phyloP scores from a whole-genome alignment of 2,888 invertebrate species.

The Drosophila bunnanda region DNA sequence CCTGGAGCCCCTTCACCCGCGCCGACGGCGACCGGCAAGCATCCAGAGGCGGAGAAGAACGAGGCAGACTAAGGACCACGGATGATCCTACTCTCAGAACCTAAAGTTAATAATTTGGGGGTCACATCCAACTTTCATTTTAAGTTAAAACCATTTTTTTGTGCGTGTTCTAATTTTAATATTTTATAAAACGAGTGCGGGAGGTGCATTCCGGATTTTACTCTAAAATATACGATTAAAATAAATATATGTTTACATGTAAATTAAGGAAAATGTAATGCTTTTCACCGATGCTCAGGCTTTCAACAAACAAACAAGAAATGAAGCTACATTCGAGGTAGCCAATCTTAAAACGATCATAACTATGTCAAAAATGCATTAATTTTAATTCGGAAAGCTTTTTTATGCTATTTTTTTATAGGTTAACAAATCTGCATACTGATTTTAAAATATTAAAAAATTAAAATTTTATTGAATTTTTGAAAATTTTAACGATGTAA shows the following conservation, averaged over 20 bases:
- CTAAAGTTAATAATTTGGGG: conserved; percentile 22
- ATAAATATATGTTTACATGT: conserved; percentile 40
- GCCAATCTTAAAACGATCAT: too few relatives aligned
- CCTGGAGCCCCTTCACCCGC: conserved; percentile 45
- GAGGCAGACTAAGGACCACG: conserved; percentile 76
- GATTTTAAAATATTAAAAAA: too few relatives aligned
- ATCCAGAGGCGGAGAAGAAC: conserved; percentile 81
- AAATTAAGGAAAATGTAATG: not conserved
- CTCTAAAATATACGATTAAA: conserved; percentile 32
- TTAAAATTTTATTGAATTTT: too few relatives aligned
- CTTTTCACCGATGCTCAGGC: not conserved
- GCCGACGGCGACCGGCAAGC: conserved; percentile 53
- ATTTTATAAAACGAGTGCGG: conserved; percentile 23
- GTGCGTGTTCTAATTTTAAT: conserved; percentile 34
- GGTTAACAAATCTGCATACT: too few relatives aligned
- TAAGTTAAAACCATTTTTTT: conserved; percentile 33
- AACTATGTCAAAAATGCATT: too few relatives aligned
- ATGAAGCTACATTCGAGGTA: too few relatives aligned
- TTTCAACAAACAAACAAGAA: not conserved
- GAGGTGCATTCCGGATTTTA: conserved; percentile 9
- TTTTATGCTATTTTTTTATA: too few relatives aligned
- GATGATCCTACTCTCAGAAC: conserved; percentile 18
- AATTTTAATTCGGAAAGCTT: too few relatives aligned
- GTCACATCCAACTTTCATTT: not conserved
- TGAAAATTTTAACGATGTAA: too few relatives aligned